A percentile compares a stretch with the other conserved stretches of the same genome.
These are phyloP conservation scores for Bubo bubo DNA, from an alignment of 2,113 vertebrate species.

Conservation along the genomic window DNA sequence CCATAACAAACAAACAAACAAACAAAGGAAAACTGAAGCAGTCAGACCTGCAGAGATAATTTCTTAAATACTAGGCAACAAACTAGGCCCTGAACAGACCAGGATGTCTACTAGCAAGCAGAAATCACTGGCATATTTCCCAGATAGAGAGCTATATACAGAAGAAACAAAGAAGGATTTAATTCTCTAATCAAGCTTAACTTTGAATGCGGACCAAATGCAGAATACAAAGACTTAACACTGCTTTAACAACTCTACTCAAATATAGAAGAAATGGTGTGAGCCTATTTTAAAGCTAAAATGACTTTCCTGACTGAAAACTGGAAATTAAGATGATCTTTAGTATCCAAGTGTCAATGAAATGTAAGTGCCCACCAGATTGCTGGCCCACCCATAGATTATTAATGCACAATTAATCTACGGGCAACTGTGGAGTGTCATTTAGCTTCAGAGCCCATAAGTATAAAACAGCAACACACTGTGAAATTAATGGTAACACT, in stretches of 20 bases:
- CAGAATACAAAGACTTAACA: neutral
- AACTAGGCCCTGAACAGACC: neutral
- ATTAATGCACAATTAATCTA: constrained; percentile 81
- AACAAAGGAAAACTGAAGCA: neutral
- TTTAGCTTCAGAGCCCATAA: constrained; percentile 77
- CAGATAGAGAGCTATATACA: neutral
- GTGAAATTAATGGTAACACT: constrained; percentile 81
- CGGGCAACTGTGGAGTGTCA: constrained; percentile 73
- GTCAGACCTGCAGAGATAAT: neutral
- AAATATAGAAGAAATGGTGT: neutral
- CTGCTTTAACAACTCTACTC: neutral
- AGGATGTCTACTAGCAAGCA: neutral
- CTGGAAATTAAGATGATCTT: constrained; percentile 67
- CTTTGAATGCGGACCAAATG: neutral
- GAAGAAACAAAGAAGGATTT: neutral
- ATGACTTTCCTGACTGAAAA: constrained; percentile 44
- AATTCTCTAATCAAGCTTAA: neutral
- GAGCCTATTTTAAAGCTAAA: constrained; percentile 61
- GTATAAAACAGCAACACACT: constrained; percentile 78
- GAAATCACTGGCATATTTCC: neutral
- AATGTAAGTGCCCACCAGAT: constrained; percentile 70
- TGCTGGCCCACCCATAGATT: constrained; percentile 73
- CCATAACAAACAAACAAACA: neutral
- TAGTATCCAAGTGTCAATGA: constrained; percentile 56
- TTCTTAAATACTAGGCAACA: neutral